phyloP scores from a whole-genome alignment of 2,797 vertebrate species.

The Tokudaia muenninki region DNA sequence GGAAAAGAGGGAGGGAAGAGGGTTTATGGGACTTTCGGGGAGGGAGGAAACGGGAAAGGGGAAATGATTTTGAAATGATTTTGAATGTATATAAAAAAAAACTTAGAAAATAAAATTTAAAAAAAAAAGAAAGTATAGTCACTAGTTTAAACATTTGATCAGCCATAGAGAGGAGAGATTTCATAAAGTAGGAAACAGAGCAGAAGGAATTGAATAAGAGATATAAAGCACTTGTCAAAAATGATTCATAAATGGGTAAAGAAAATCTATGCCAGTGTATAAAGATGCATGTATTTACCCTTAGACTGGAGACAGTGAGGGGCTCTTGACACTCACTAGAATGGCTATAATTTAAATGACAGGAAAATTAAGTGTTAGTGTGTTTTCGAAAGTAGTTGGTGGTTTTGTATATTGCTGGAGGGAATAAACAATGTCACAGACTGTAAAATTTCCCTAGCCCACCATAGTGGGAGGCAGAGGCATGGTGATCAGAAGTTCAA shows the following conservation, averaged over 20 bases:
- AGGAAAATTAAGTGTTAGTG: neutral
- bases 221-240: neutral
- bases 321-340: neutral
- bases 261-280: neutral
- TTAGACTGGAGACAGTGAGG: neutral
- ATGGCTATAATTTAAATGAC: neutral
- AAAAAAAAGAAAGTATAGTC: neutral
- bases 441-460: neutral
- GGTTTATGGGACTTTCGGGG: too few species aligned
- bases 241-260: neutral
- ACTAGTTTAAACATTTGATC: neutral
- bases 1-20: too few species aligned
- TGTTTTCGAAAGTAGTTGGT: neutral
- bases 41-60: too few species aligned
- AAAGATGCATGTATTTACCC: neutral
- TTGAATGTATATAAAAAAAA: too few species aligned
- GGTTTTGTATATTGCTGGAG: neutral
- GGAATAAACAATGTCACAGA: neutral
- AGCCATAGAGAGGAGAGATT: neutral
- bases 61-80: too few species aligned
- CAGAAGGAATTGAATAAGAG: constrained; percentile 16
- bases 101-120: too few species aligned
- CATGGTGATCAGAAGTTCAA: neutral
- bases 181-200: constrained; percentile 36
- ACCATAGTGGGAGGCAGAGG: neutral